A percentile compares a stretch with the other conserved stretches of the same genome.
phyloP scores from a whole-genome alignment of 2,113 vertebrate species.

The Bos javanicus region DNA sequence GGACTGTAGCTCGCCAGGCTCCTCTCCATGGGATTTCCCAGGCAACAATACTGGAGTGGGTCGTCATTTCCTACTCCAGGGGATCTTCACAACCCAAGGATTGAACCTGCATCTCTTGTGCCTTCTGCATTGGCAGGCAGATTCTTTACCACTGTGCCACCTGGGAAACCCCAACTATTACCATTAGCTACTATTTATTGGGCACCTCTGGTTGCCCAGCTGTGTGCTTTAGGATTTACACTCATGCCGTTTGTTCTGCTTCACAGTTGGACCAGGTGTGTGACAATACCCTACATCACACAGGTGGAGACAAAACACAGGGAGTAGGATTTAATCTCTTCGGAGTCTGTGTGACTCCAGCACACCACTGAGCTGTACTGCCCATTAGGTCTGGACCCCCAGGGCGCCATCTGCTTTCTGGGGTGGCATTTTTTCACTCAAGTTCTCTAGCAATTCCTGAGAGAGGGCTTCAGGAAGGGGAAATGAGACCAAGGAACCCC shows the following conservation, averaged over 20 bases:
- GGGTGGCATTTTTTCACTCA: background rate
- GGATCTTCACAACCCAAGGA: background rate
- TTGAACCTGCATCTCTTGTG: background rate
- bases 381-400: background rate
- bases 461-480: background rate
- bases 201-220: background rate
- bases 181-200: background rate
- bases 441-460: background rate
- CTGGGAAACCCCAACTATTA: background rate
- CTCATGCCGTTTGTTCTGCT: background rate
- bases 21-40: background rate
- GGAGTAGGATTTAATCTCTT: background rate
- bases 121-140: background rate
- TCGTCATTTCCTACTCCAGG: background rate
- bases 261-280: fast-evolving
- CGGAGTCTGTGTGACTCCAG: fast-evolving
- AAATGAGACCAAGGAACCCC: background rate
- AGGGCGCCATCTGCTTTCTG: background rate
- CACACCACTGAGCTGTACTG: background rate
- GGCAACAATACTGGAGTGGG: background rate
- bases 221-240: background rate
- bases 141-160: background rate
- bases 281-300: background rate
- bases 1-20: background rate
- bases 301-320: fast-evolving